Base-by-base conservation (phyloP, 2,113 vertebrate genomes). In the Gymnocephalus cernua region DNA sequence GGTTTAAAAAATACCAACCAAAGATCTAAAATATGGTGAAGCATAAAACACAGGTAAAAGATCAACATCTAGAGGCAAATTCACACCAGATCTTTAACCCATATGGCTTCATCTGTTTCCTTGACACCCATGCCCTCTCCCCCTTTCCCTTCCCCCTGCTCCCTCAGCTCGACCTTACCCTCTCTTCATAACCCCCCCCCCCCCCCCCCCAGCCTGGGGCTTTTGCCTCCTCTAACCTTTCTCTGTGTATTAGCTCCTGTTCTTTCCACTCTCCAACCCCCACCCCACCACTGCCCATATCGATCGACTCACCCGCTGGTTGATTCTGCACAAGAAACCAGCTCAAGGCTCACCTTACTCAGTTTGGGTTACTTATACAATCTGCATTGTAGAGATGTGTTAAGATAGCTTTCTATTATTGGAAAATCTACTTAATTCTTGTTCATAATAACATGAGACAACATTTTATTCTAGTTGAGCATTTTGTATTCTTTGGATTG, bases 61-160 rank as follows among this genome's bases (percentile, higher is more conserved):
- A 75, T 66, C 58, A 78, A 58, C 77, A 91, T 88, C 80, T 83
- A 71, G 79, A 74, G 90, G 83, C 88, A 91, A 86, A 86, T 88
- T 91, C 85, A 88, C 89, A 89, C 85, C 83, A 82, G 67, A 48
- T 78, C 74, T 78, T 79, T 56, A 72, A 82, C 73, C 78, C 82
- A 77, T 76, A 81, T 86, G 86, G 72, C 58, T 79, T 89, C 77
- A 83, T 90, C 73, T 82, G 50, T 79, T 83, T 82, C 70, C 35
- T 77, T 84, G 74, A 89, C 87, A 82, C 82, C 76, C 79, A 35
- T 80, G 51, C 71, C 51, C 74, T 81, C 74, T 53, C 79, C 21
- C 64, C 14, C n/a, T 51, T 29, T 61, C 86, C 86, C 85, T 63
- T 71, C 84, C 81, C 83, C 80, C 79, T 29, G 44, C 69, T 68